Base-by-base conservation (phyloP, 2,113 vertebrate genomes). In the Microcebus murinus region DNA sequence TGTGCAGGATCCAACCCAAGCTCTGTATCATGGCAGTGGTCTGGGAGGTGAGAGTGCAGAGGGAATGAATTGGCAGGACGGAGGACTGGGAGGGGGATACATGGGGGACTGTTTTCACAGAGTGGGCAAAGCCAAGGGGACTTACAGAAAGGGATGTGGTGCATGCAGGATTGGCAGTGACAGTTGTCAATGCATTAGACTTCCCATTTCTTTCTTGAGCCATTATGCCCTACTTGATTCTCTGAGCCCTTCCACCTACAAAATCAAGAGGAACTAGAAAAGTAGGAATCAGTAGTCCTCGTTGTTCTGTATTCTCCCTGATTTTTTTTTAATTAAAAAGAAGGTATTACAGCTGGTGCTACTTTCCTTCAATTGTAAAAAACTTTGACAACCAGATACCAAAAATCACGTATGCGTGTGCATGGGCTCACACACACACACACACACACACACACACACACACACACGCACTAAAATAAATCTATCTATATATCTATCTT, bases 311-410 rank as follows among this genome's bases (percentile, higher is more conserved):
- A 39, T 15, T 61, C 34, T 6, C 6, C 20, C 7, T 68, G 70
- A 59, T 48, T 61, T 27, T 74, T 95, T 91, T 94, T 50, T n/a
- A 52, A 90, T 67, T 81, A 21, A 6, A 8, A 67, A 84, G 42
- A 93, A 68, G 48, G 31, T 50, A 92, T 36, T 82, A 76, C 9
- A 79, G 36, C 73, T 71, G 36, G 91, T 74, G 59, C 55, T 77
- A 55, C 25, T 70, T 93, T 74, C 29, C 29, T 90, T 93, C 20
- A 89, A 42, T 93, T 89, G 71, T 45, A 48, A 86, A 97, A 97
- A 94, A 88, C 34, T 87, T 73, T 61, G 87, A 76, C 55, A 93
- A 89, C 21, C 34, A 83, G 95, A 93, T 55, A 77, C 36, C 73
- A 77, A 73, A 85, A 63, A 77, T 14, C 59, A 31, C 7, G 0